Percentiles rank a stretch among this genome's conserved stretches.
phyloP scores from a whole-genome alignment of 2,797 vertebrate genomes.

The Hafferia zeledoni region DNA sequence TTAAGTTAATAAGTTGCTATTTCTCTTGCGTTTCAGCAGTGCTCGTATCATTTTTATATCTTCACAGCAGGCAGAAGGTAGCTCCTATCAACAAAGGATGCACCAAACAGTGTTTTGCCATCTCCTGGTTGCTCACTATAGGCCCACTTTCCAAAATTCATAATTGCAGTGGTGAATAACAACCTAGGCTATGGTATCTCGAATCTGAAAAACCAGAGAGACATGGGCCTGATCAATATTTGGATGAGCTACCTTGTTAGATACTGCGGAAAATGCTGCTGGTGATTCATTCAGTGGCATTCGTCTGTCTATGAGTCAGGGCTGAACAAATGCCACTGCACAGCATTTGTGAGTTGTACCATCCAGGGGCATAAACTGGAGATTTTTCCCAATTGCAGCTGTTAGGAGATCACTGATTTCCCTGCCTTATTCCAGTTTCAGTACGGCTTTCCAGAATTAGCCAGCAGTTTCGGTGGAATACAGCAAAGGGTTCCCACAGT shows the following conservation, averaged over 20 bases:
- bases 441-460: neutral
- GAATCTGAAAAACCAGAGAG: neutral
- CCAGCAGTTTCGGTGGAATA: neutral
- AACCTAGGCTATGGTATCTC: neutral
- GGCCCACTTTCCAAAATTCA: neutral
- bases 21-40: neutral
- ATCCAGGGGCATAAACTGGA: neutral
- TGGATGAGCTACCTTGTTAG: slow-evolving; percentile 42
- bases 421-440: neutral
- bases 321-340: slow-evolving; percentile 52
- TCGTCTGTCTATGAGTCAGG: slow-evolving; percentile 58
- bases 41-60: neutral
- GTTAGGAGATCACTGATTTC: neutral
- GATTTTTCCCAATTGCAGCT: neutral
- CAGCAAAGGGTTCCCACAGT: neutral
- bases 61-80: neutral
- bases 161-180: neutral
- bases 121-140: neutral
- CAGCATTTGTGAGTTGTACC: neutral
- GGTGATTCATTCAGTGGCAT: slow-evolving; percentile 54
- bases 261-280: slow-evolving; percentile 27
- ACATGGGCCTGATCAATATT: slow-evolving; percentile 7
- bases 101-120: neutral
- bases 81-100: neutral
- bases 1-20: neutral